Evolutionary conservation across 2,797 vertebrate genomes (phyloP).

Genomic region (Enteromius anoplus): DNA sequence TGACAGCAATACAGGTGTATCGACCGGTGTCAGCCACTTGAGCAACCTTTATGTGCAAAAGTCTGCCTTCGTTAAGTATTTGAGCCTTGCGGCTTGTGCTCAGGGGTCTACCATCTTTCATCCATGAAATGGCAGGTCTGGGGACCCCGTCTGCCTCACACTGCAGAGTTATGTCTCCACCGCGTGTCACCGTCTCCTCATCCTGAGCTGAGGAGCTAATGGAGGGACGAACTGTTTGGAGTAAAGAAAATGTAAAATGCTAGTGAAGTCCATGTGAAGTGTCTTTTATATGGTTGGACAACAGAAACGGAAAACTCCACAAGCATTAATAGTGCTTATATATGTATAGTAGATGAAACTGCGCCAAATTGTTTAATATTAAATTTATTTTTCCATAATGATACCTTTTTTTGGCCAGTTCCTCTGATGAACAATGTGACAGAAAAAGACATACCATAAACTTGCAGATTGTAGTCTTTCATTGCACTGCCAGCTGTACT

Average conservation of each 20-base stretch:
- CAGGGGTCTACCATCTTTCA: conserved; percentile 89
- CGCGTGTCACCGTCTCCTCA: conserved; percentile 78
- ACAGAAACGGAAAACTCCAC: not conserved
- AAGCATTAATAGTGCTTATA: not conserved
- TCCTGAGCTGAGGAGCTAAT: conserved; percentile 74
- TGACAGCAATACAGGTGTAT: conserved; percentile 90
- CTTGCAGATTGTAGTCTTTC: conserved; percentile 89
- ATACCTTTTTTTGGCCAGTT: not conserved
- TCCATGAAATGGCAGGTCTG: conserved; percentile 85
- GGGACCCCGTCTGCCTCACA: conserved; percentile 88
- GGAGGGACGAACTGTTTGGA: conserved; percentile 83
- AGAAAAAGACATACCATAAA: conserved; percentile 81
- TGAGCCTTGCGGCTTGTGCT: conserved; percentile 66
- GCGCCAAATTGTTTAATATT: not conserved
- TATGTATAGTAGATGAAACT: not conserved
- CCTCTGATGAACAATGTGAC: not conserved
- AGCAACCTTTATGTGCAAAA: conserved; percentile 80
- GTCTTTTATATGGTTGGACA: not conserved
- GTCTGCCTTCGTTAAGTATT: conserved; percentile 78
- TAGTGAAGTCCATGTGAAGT: not conserved
- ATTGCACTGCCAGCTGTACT: conserved; percentile 82
- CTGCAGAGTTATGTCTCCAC: conserved; percentile 81
- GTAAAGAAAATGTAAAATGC: not conserved
- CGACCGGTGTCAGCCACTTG: conserved; percentile 88
- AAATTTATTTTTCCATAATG: not conserved